Base-by-base conservation (phyloP, 2,797 vertebrate genomes). In the Sebastolobus alascanus region DNA sequence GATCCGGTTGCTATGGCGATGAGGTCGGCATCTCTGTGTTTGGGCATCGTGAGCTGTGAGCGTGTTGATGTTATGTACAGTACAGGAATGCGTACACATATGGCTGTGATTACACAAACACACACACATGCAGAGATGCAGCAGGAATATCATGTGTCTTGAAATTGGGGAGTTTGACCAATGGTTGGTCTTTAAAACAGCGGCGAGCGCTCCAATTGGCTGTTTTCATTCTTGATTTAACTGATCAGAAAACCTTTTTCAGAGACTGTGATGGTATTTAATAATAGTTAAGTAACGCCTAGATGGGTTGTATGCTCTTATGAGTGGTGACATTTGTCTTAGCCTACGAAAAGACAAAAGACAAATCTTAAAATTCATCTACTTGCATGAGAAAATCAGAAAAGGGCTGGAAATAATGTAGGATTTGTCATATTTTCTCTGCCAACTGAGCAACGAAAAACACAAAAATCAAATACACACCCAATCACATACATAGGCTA, bases 1-100 rank as follows among this genome's bases (percentile, higher is more conserved):
- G 79, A 80, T 93, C 80, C 70, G 79, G 94, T 95, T 93, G 92
- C 95, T 89, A 95, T 93, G 92, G 94, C 46, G 80, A 95, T 77
- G 73, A 63, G 78, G 85, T 84, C 77, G 12, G 87, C 91, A 83
- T 86, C 84, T 88, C 77, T 86, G 81, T 92, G 89, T 94, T 94
- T 93, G 93, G 90, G 92, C 93, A 93, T 87, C 63, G 4, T 72
- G 84, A 75, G 83, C 88, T 82, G 74, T 3, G 37, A 84, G 80
- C 75, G 79, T 93, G 93, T 92, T 90, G 91, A 92, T 85, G 86
- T 92, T 92, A 90, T 92, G 91, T 92, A 92, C 91, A 90, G 90
- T 91, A 84, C 74, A 90, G 84, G 92, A 93, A 91, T 92, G 93
- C 73, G 88, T 78, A 80, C 91, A 88, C 93, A 94, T 92, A 90